phyloP scores from a whole-genome alignment of 2,797 vertebrate genomes.

The Eulemur rubriventer region DNA sequence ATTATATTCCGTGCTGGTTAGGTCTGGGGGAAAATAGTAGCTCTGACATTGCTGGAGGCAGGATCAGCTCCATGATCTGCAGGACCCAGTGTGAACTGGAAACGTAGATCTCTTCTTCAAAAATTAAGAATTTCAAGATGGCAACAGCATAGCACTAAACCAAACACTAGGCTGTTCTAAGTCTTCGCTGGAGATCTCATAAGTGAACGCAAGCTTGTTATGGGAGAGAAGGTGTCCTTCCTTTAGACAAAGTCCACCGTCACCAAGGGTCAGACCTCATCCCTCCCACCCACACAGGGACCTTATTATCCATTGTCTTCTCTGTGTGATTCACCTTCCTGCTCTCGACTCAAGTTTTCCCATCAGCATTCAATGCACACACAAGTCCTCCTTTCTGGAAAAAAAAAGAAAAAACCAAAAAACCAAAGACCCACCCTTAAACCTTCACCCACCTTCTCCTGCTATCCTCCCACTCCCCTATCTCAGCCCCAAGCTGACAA shows the following conservation, averaged over 20 bases:
- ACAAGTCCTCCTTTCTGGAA: background rate
- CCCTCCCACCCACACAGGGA: background rate
- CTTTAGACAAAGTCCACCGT: background rate
- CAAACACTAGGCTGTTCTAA: background rate
- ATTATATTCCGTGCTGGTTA: background rate
- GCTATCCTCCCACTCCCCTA: rapidly evolving
- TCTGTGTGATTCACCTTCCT: background rate
- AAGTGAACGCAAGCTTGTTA: background rate
- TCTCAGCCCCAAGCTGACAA: background rate
- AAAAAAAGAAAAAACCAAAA: background rate
- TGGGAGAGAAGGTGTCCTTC: background rate
- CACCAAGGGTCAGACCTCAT: background rate
- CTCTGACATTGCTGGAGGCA: rapidly evolving
- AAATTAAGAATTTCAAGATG: background rate
- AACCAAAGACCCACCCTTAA: background rate
- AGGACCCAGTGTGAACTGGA: background rate
- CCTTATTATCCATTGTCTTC: too few relatives aligned
- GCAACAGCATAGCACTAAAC: background rate
- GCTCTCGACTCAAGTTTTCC: background rate
- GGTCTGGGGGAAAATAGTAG: background rate
- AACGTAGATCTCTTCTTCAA: background rate
- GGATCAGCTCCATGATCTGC: background rate
- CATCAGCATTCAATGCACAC: background rate
- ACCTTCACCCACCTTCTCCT: background rate
- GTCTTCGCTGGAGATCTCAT: background rate